phyloP scores from a whole-genome alignment of 2,797 vertebrate genomes.

The Sternarchorhynchus goeldii region DNA sequence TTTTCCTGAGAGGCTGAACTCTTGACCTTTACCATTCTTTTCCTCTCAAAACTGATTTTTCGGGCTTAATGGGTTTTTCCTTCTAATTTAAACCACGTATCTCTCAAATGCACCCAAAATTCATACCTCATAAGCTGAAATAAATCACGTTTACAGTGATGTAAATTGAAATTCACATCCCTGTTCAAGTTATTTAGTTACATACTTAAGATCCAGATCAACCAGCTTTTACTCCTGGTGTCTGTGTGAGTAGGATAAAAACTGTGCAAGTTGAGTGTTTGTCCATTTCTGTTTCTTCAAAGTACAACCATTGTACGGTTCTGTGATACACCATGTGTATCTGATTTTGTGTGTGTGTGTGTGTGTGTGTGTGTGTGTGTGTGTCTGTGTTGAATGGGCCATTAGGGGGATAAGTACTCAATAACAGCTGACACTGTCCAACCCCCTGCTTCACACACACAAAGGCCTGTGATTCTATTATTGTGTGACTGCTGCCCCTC shows the following conservation, averaged over 20 bases:
- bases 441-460: constrained; percentile 78
- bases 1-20: no score
- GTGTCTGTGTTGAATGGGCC: constrained; percentile 59
- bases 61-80: no score
- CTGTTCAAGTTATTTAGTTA: no score
- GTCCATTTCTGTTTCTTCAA: constrained; percentile 48
- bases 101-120: no score
- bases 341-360: constrained; percentile 5
- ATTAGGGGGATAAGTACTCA: constrained; percentile 78
- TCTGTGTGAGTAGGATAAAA: constrained; percentile 22
- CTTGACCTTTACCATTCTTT: no score
- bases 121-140: no score
- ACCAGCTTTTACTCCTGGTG: not conserved
- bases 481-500: constrained; percentile 76
- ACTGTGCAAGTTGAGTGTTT: constrained; percentile 57
- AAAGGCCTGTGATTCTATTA: constrained; percentile 84
- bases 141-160: no score
- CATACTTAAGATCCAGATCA: not conserved
- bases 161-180: no score
- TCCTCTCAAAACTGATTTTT: no score
- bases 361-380: constrained; percentile 46
- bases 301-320: not conserved
- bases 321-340: constrained; percentile 39
- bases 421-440: constrained; percentile 82
- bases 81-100: no score